phyloP scores from a whole-genome alignment of 2,113 vertebrate genomes.

The Xenopus borealis region DNA sequence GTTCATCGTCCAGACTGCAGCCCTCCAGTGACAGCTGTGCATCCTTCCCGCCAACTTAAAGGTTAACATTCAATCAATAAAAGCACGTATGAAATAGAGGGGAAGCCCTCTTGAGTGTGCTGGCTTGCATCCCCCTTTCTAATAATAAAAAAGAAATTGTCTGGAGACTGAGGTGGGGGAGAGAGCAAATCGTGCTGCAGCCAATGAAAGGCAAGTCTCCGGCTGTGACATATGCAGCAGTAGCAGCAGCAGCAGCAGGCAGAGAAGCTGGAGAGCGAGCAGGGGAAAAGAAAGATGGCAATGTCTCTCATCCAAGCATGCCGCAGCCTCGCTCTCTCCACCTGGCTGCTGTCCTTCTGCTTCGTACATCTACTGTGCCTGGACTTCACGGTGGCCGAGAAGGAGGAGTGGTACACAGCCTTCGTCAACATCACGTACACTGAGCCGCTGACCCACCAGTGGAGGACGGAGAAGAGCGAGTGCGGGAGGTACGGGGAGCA shows the following conservation, averaged over 20 bases:
- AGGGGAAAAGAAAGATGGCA: conserved; percentile 67
- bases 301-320: conserved; percentile 84
- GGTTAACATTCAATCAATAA: not conserved
- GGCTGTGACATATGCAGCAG: conserved; percentile 38
- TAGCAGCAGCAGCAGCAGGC: conserved; percentile 2
- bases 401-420: conserved; percentile 98
- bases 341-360: conserved; percentile 94
- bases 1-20: not conserved
- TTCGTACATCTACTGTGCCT: conserved; percentile 93
- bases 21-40: not conserved
- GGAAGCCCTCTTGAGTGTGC: too few relatives aligned
- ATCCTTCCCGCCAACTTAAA: not conserved
- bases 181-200: conserved; percentile 4
- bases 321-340: conserved; percentile 94
- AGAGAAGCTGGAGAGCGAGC: not conserved
- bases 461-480: conserved; percentile 85
- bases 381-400: conserved; percentile 97
- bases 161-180: not conserved
- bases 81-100: not conserved
- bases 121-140: too few relatives aligned
- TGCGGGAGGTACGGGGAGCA: conserved; percentile 96
- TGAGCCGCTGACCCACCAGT: conserved; percentile 76
- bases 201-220: conserved; percentile 27
- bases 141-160: not conserved
- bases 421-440: conserved; percentile 94